phyloP scores from a whole-genome alignment of 2,888 invertebrate species.

The Diadegma fenestrale region DNA sequence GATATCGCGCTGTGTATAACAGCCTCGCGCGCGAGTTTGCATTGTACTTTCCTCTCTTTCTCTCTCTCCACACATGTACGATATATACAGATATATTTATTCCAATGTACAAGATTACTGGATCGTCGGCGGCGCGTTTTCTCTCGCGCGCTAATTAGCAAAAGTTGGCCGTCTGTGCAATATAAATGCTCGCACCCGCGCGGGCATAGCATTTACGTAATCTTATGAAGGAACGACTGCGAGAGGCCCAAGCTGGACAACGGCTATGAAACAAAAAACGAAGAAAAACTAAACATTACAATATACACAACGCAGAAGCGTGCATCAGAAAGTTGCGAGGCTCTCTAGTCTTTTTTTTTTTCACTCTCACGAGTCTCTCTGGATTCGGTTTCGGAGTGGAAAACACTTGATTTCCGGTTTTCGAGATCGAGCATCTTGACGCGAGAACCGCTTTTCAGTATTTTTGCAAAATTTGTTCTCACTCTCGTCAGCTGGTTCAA shows the following conservation, averaged over 20 bases:
- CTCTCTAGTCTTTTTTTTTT: background rate
- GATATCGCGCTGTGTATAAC: conserved; percentile 31
- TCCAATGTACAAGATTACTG: conserved; percentile 81
- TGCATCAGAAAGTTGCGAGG: conserved; percentile 44
- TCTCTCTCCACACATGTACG: conserved; percentile 34
- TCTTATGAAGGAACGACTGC: conserved; percentile 54
- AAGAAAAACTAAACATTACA: conserved; percentile 1
- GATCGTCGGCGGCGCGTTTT: conserved; percentile 79
- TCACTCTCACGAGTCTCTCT: conserved; percentile 34
- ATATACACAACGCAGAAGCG: conserved; percentile 21
- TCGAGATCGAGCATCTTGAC: background rate
- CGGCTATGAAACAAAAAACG: conserved; percentile 27
- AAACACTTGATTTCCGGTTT: conserved; percentile 18
- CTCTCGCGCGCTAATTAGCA: conserved; percentile 83
- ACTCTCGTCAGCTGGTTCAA: background rate
- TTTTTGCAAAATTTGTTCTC: background rate
- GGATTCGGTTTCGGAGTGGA: background rate
- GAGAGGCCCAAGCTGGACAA: conserved; percentile 32
- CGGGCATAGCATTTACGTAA: conserved; percentile 80
- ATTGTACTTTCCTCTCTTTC: conserved; percentile 46
- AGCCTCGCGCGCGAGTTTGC: conserved; percentile 27
- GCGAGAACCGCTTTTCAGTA: background rate
- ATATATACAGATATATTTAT: conserved; percentile 4
- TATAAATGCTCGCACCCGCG: conserved; percentile 77
- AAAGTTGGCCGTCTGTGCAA: conserved; percentile 83